Base-by-base conservation (phyloP, 1,140 invertebrate genomes). In the Anastatus disparis region DNA sequence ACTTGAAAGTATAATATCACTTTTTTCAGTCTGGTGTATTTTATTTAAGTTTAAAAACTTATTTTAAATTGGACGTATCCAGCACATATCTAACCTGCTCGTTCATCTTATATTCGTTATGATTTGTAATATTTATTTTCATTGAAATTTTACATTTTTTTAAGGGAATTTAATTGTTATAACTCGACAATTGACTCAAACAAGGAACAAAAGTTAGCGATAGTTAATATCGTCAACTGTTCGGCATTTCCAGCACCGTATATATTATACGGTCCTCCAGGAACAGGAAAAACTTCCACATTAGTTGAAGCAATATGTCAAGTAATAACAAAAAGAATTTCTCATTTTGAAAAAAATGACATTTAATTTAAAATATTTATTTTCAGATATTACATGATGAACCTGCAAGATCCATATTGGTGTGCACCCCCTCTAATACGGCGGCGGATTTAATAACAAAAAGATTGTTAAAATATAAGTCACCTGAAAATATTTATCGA, bases 221-320 rank as follows among this genome's bases (percentile, higher is more conserved):
- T 94, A 1, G 74, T 83, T 55, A 88, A 91, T 73, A 91, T 94
- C 53, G 75, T 93, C 0, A 71, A 83, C 31, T 87, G 86, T 24
- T 80, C 85, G 3, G 84, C 87, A 13, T 80, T 89, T 17, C 91
- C 92, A 2, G 82, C 89, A 3, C 93, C 93, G 0, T 94, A 93
- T 70, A 87, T 95, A 46, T 83, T 95, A 29, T 93, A 92, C 82
- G 93, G 93, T 2, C 93, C 93, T 29, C 93, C 93, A 29, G 93
- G 92, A 40, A 94, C 93, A 0, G 93, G 93, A 0, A 95, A 95
- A 84, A 94, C 93, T 15, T 87, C 92, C 0, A 93, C 92, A 4
- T 74, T 94, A 13, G 89, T 94, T 8, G 93, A 94, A 81, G 84
- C 89, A 8, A 89, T 94, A 75, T 80, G 87, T 17, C 90, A 92